Conservation (phyloP, 2,797 vertebrate species). For the Girardinus metallicus region DNA sequence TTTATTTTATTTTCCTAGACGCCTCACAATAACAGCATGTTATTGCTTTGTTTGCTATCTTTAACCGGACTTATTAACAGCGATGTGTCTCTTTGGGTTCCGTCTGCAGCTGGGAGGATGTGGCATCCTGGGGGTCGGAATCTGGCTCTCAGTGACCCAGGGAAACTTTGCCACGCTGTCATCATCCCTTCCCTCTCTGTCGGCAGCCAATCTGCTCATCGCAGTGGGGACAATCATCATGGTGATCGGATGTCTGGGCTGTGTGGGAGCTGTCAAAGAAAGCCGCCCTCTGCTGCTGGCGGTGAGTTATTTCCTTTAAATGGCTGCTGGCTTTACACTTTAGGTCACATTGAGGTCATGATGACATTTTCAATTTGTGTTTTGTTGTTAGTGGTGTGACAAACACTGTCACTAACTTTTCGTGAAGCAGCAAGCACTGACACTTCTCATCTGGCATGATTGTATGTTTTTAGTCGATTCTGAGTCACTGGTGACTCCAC, state of each 20-base stretch:
- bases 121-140: conserved; percentile 95
- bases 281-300: conserved; percentile 93
- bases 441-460: background rate
- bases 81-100: conserved; percentile 41
- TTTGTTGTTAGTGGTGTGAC: conserved; percentile 14
- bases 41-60: background rate
- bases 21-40: background rate
- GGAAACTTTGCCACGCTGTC: conserved; percentile 98
- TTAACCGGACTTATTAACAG: conserved; percentile 26
- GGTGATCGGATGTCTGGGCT: conserved; percentile 97
- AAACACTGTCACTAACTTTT: conserved; percentile 2
- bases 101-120: conserved; percentile 91
- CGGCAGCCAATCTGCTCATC: conserved; percentile 96
- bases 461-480: conserved; percentile 8
- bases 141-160: conserved; percentile 98
- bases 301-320: conserved; percentile 80
- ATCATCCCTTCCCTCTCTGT: conserved; percentile 93
- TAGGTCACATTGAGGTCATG: conserved; percentile 6
- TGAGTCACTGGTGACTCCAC: background rate
- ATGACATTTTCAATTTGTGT: conserved; percentile 3
- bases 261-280: conserved; percentile 96
- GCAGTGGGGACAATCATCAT: conserved; percentile 92
- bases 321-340: background rate
- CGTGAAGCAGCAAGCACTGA: background rate
- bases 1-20: background rate